Conservation (phyloP, 2,113 vertebrate genomes). For the Bucco capensis region DNA sequence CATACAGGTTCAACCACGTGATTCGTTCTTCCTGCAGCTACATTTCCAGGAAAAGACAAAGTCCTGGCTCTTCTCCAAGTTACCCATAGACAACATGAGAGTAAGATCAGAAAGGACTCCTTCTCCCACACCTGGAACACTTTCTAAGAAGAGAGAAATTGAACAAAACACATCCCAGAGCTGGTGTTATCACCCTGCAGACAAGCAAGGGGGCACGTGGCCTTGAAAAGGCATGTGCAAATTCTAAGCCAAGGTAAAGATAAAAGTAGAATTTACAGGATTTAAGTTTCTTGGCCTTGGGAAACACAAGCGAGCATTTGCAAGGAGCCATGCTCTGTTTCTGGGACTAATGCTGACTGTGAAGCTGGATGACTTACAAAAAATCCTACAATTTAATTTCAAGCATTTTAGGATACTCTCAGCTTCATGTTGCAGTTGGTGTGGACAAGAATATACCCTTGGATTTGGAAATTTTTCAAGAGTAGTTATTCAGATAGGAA, state of each 20-base stretch:
- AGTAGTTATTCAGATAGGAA: not conserved
- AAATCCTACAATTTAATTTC: not conserved
- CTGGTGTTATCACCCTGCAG: not conserved
- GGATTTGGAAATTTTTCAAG: not conserved
- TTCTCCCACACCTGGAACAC: not conserved
- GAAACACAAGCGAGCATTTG: not conserved
- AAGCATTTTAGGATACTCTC: not conserved
- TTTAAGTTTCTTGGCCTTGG: not conserved
- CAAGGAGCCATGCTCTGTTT: not conserved
- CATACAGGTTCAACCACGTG: slow-evolving; percentile 37
- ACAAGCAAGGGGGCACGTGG: not conserved
- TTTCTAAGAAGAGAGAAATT: slow-evolving; percentile 53
- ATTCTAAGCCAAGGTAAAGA: slow-evolving; percentile 3
- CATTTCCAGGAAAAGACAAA: slow-evolving; percentile 59
- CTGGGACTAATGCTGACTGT: not conserved
- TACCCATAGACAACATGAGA: not conserved
- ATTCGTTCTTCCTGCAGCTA: slow-evolving; percentile 62
- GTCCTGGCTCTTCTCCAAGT: slow-evolving; percentile 42
- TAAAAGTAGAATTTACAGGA: not conserved
- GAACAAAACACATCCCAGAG: not conserved
- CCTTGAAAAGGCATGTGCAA: not conserved
- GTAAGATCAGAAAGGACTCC: not conserved
- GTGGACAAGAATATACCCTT: not conserved
- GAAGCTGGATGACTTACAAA: not conserved
- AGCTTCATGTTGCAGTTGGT: not conserved